Evolutionary conservation across 2,797 vertebrate species (phyloP), one percentile per base, ranked within the genome.

Genomic region (Anguilla anguilla): DNA sequence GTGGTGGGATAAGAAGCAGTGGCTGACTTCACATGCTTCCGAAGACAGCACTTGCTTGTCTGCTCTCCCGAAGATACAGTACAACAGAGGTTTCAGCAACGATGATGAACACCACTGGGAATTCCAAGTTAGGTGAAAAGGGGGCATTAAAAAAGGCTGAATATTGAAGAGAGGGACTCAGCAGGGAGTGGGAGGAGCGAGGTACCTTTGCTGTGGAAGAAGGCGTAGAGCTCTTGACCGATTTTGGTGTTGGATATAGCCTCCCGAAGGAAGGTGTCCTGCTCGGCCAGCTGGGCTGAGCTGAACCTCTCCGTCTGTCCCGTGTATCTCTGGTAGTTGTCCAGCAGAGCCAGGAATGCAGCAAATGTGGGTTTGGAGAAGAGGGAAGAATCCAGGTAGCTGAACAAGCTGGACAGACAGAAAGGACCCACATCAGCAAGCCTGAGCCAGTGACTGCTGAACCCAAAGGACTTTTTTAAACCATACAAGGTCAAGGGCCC

Each of bases 351-450:
- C 85, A 95, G 67, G 1, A 97, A 83, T 46, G 95, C 93, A 3
- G 94, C 89, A 3, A 94, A 97, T 0, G 97, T 97, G 35, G 96
- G 96, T 85, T 90, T 96, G 87, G 95, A 94, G 91, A 97, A 96
- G 74, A 97, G 93, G 55, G 88, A 49, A 2, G 6, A 51, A 9
- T 96, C 92, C 92, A 97, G 86, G 85, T 90, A 93, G 17, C 64
- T 90, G 92, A 95, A 97, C 90, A 97, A 91, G 39, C 97, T 97
- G 89, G 15, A n/a, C 89, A 64, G 85, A 85, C 46, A 88, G 7
- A 57, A 25, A 86, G 0, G 87, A 7, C 28, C 28, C 35, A 31
- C 3, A 17, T 39, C 4, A 74, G 67, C 59, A 0, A 61, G 61
- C 61, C 61, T 67, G 35, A 15, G 28, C 3, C 13, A 43, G 6